Base-by-base conservation (phyloP, 1,140 invertebrate genomes). In the Ericerus pela region DNA sequence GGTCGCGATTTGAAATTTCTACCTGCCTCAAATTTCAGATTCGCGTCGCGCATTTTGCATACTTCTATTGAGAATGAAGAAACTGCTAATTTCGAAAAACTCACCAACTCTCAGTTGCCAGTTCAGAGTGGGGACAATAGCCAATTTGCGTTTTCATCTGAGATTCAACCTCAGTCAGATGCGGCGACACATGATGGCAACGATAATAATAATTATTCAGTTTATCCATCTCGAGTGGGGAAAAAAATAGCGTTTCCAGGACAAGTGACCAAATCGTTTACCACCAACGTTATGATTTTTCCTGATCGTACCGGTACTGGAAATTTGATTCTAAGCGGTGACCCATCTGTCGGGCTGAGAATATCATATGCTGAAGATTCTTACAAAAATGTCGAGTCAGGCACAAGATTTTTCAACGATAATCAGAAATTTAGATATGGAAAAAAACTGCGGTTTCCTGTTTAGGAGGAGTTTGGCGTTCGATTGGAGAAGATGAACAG, bases 281-380 rank as follows among this genome's bases (percentile, higher is more conserved):
- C 51, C 14, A n/a, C 41, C 2, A 27, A 20, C 28, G 22, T 14
- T 14, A 63, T 64, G 62, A 43, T 63, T 26, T 67, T 67, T 57
- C 65, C 64, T 0, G 64, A 65, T 31, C 59, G 62, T 41, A 64
- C 65, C 1, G 64, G 64, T 3, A 66, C 64, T 2, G 65, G 65
- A 0, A 47, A 47, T 47, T 47, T 47, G 26, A 24, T 47, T 14
- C 18, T 47, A 10, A 47, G 41, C 18, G 3, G 20, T 2, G 41
- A 47, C 26, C 11, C 41, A n/a, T n/a, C n/a, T n/a, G n/a, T n/a
- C n/a, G n/a, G n/a, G n/a, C n/a, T n/a, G n/a, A n/a, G n/a, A n/a
- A n/a, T n/a, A n/a, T n/a, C n/a, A n/a, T n/a, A n/a, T n/a, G n/a
- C n/a, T n/a, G n/a, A n/a, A n/a, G n/a, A n/a, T n/a, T n/a, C n/a